These are phyloP conservation scores for Catocala nupta DNA, from an alignment of 2,888 invertebrate genomes.

Conservation along the genomic window DNA sequence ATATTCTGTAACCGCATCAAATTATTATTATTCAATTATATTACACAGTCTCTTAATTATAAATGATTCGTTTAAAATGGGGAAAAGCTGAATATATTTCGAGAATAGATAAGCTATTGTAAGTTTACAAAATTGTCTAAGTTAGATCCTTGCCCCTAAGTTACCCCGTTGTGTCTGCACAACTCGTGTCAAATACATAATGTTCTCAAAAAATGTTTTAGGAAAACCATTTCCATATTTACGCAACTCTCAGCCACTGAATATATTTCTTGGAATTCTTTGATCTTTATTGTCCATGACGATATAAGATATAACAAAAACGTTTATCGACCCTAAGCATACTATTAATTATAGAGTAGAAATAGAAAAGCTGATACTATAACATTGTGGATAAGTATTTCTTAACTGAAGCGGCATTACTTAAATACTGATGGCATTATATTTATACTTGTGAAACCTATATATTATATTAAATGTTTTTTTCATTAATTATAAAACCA, in stretches of 20 bases:
- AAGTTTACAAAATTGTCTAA: slow-evolving; percentile 67
- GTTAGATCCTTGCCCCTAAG: slow-evolving; percentile 65
- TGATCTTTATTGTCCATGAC: too few relatives aligned
- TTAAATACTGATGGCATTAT: too few relatives aligned
- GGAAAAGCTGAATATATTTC: slow-evolving; percentile 49
- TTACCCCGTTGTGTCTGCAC: slow-evolving; percentile 60
- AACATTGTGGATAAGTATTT: too few relatives aligned
- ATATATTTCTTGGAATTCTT: too few relatives aligned
- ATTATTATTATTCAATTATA: slow-evolving; percentile 42
- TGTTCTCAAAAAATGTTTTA: slow-evolving; percentile 41
- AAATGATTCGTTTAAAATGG: slow-evolving; percentile 50
- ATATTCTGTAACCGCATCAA: slow-evolving; percentile 36
- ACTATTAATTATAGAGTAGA: too few relatives aligned
- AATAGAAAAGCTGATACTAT: too few relatives aligned
- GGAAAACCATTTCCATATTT: slow-evolving; percentile 17
- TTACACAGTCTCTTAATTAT: slow-evolving; percentile 45
- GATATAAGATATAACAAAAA: too few relatives aligned
- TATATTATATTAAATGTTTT: too few relatives aligned
- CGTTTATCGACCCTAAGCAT: too few relatives aligned
- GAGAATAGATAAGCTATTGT: slow-evolving; percentile 64
- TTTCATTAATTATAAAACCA: too few relatives aligned
- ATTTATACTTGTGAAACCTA: too few relatives aligned
- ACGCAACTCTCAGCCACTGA: not conserved
- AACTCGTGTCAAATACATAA: slow-evolving; percentile 60
- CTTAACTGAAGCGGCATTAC: too few relatives aligned